phyloP scores from a whole-genome alignment of 92 coral and sea anemone species.

The Phymanthus crucifer region DNA sequence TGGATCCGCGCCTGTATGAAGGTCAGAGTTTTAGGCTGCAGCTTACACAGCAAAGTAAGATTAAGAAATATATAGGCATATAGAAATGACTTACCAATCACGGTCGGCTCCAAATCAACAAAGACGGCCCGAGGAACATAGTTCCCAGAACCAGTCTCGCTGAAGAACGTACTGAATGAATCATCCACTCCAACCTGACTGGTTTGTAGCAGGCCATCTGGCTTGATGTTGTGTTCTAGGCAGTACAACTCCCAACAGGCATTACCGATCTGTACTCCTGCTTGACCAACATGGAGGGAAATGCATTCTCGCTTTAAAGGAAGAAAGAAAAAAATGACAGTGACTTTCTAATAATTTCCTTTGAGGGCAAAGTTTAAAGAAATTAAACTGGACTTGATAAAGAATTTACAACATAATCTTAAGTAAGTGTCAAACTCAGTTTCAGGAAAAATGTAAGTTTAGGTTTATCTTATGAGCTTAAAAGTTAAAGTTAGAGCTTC shows the following conservation, averaged over 20 bases:
- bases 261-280: conserved; percentile 96
- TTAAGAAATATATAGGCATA: too few species aligned
- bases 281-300: conserved; percentile 95
- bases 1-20: too few species aligned
- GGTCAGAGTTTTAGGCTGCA: too few species aligned
- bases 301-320: conserved; percentile 89
- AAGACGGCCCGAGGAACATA: conserved; percentile 96
- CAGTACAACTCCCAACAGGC: conserved; percentile 99
- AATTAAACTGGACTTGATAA: not conserved
- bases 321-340: not conserved
- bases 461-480: too few species aligned
- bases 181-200: conserved; percentile 87
- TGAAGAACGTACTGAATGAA: conserved; percentile 96
- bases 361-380: not conserved
- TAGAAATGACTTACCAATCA: conserved; percentile 66
- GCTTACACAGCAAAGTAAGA: too few species aligned
- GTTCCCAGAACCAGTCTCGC: conserved; percentile 96
- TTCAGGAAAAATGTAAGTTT: too few species aligned
- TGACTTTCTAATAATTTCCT: not conserved
- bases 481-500: too few species aligned
- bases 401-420: not conserved
- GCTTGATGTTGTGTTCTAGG: conserved; percentile 94
- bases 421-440: too few species aligned
- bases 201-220: conserved; percentile 92
- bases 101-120: conserved; percentile 97